Conservation (phyloP, 2,113 vertebrate genomes). For the Engystomops pustulosus region DNA sequence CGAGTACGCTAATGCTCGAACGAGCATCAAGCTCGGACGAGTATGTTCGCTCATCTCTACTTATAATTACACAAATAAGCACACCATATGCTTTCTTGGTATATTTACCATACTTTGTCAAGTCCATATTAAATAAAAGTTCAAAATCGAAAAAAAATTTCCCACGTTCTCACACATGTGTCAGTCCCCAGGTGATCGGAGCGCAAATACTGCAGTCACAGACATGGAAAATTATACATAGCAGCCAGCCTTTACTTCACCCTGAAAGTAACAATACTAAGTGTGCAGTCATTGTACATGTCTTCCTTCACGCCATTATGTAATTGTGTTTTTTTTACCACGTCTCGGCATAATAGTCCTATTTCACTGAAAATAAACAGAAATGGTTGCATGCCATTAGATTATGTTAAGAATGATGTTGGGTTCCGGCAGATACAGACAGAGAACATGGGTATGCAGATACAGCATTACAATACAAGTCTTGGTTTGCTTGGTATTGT, state of each 20-base stretch:
- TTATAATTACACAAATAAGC: too few species aligned
- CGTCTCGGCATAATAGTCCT: conserved; percentile 2
- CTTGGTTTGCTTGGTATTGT: background rate
- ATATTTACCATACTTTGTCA: too few species aligned
- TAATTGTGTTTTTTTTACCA: conserved; percentile 42
- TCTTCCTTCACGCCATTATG: conserved; percentile 36
- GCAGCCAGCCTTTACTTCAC: conserved; percentile 43
- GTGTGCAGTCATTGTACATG: conserved; percentile 41
- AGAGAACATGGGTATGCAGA: background rate
- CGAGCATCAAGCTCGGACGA: too few species aligned
- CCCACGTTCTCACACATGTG: too few species aligned
- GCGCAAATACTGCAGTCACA: too few species aligned
- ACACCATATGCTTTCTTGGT: too few species aligned
- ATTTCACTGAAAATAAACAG: conserved; percentile 40
- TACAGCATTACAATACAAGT: background rate
- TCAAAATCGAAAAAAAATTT: too few species aligned
- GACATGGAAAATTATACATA: conserved; percentile 36
- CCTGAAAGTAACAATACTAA: conserved; percentile 47
- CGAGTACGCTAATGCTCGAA: too few species aligned
- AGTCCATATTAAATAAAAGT: too few species aligned
- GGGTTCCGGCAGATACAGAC: background rate
- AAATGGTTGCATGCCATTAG: conserved; percentile 11
- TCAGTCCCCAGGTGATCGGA: too few species aligned
- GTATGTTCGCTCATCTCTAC: too few species aligned
- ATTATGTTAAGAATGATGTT: background rate